These are phyloP conservation scores for Zaprionus nigranus DNA, from an alignment of 1,140 invertebrate genomes.

Conservation along the genomic window DNA sequence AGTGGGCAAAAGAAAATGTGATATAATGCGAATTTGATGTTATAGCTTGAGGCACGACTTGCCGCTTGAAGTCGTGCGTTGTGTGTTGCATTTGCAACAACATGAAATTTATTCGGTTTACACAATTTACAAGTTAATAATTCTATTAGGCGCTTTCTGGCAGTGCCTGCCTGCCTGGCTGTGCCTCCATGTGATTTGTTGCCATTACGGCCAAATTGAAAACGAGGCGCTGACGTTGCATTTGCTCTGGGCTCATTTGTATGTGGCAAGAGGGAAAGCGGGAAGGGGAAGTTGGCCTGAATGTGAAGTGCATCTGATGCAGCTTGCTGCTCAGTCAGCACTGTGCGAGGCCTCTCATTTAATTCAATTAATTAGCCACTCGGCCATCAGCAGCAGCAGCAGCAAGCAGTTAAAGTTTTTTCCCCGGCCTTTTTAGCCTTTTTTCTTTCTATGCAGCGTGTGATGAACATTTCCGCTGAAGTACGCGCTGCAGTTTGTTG, in stretches of 20 bases:
- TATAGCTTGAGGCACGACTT: conserved; percentile 53
- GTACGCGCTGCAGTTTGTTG: conserved; percentile 30
- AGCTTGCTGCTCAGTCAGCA: conserved; percentile 18
- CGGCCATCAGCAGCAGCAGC: conserved; percentile 3
- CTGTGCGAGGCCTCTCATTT: conserved; percentile 54
- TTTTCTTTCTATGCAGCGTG: conserved; percentile 44
- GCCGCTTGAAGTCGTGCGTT: conserved; percentile 30
- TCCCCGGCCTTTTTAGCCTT: conserved; percentile 16
- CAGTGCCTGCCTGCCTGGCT: conserved; percentile 1
- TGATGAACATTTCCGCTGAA: conserved; percentile 77
- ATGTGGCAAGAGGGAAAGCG: conserved; percentile 15
- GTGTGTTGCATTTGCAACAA: background rate
- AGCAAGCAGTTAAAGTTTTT: conserved; percentile 34
- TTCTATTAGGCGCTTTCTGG: conserved; percentile 48
- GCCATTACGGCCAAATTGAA: conserved; percentile 33
- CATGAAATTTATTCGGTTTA: conserved; percentile 38
- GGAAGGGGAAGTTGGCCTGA: conserved; percentile 34
- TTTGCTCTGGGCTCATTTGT: conserved; percentile 52
- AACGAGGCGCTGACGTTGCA: background rate
- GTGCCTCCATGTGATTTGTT: conserved; percentile 12
- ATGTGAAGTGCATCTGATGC: conserved; percentile 34
- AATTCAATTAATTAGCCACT: conserved; percentile 76
- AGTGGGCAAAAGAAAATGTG: conserved; percentile 26
- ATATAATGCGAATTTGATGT: conserved; percentile 38
- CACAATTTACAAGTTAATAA: conserved; percentile 59